These are phyloP conservation scores for Scytalopus superciliaris DNA, from an alignment of 2,113 vertebrate genomes.

Conservation along the genomic window DNA sequence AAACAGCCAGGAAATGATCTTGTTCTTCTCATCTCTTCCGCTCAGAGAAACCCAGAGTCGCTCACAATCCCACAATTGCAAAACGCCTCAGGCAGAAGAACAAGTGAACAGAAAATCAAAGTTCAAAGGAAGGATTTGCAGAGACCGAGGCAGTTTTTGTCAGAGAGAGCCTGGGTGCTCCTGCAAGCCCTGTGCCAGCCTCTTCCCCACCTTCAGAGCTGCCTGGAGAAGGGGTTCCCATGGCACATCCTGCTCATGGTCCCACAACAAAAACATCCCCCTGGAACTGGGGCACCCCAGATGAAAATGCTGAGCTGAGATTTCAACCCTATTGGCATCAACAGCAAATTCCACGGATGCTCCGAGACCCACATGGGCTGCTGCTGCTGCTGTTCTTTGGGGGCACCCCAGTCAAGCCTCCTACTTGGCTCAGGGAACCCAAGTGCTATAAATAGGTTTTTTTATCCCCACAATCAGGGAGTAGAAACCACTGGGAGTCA, in stretches of 20 bases:
- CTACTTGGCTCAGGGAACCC: neutral
- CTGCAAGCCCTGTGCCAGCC: neutral
- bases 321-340: fast-evolving
- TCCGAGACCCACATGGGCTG: fast-evolving
- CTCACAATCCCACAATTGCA: neutral
- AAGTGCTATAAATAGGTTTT: fast-evolving
- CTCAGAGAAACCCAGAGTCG: neutral
- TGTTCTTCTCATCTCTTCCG: neutral
- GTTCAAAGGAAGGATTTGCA: neutral
- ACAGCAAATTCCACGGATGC: neutral
- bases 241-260: fast-evolving
- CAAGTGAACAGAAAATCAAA: conserved; percentile 17
- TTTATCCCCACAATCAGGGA: neutral
- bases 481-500: fast-evolving
- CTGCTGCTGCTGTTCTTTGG: neutral
- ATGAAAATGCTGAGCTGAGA: neutral
- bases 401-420: fast-evolving
- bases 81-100: neutral
- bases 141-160: neutral
- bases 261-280: neutral
- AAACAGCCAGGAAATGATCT: neutral
- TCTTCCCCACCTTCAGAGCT: neutral
- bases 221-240: neutral
- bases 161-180: neutral
- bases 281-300: fast-evolving